Percentiles rank a stretch among this genome's conserved stretches.
Conservation (phyloP, 2,888 invertebrate genomes). For the Philereme transversata region DNA sequence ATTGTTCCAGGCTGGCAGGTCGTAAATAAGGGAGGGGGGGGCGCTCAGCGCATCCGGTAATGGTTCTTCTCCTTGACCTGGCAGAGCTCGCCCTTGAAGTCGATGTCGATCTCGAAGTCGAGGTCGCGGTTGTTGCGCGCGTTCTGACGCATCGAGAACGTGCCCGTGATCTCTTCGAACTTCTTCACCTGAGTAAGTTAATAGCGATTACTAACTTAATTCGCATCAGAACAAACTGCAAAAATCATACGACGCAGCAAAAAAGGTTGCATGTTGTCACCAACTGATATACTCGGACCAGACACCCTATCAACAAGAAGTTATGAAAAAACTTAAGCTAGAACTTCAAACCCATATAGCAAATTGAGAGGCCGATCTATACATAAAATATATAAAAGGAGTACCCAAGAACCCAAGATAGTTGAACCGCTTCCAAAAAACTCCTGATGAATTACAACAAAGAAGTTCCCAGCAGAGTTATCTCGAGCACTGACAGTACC, state of each 20-base stretch:
- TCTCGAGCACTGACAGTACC: neutral
- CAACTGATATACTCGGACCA: too few species aligned
- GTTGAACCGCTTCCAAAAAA: too few species aligned
- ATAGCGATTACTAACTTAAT: neutral
- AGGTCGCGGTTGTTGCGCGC: conserved; percentile 98
- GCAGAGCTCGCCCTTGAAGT: conserved; percentile 95
- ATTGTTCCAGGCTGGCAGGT: conserved; percentile 5
- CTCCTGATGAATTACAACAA: neutral
- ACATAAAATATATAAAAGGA: too few species aligned
- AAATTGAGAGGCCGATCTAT: too few species aligned
- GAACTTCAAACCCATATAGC: too few species aligned
- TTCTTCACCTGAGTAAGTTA: conserved; percentile 87
- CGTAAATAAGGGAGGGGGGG: neutral
- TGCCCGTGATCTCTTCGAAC: conserved; percentile 96
- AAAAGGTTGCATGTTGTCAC: too few species aligned
- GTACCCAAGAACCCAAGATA: too few species aligned
- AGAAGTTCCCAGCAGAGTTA: neutral
- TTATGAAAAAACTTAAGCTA: too few species aligned
- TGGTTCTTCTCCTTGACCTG: conserved; percentile 93
- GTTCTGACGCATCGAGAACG: conserved; percentile 97
- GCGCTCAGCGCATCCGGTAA: conserved; percentile 93
- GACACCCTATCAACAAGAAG: too few species aligned
- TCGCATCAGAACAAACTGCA: too few species aligned
- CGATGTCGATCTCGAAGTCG: conserved; percentile 96
- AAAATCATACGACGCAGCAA: too few species aligned